These are phyloP conservation scores for Clavelina lepadiformis DNA, from an alignment of 23 tunicate genomes.

Conservation along the genomic window DNA sequence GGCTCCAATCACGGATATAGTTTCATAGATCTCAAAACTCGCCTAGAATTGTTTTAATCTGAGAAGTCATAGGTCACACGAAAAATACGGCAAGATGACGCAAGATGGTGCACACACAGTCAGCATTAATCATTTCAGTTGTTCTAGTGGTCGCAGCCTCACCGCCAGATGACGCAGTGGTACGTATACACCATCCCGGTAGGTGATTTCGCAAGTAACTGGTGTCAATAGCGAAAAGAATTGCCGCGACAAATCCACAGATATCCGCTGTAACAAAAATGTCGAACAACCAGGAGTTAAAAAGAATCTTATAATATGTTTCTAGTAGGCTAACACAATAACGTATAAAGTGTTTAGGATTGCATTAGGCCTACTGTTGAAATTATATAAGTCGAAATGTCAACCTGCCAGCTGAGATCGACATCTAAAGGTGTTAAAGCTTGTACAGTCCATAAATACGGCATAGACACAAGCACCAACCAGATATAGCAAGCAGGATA, in stretches of 20 bases:
- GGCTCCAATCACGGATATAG: too few relatives aligned
- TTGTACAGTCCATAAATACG: constrained; percentile 32
- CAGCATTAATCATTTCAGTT: too few relatives aligned
- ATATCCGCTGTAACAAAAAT: constrained; percentile 20
- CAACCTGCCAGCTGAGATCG: constrained; percentile 18
- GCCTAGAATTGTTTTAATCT: too few relatives aligned
- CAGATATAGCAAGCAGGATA: constrained; percentile 43
- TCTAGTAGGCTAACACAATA: neutral
- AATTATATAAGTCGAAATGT: neutral
- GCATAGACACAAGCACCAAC: constrained; percentile 60
- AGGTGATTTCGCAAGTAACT: constrained; percentile 29
- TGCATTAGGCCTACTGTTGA: too few relatives aligned
- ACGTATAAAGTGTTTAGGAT: neutral
- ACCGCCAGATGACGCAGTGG: constrained; percentile 10
- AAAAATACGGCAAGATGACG: too few relatives aligned
- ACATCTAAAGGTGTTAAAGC: constrained; percentile 4
- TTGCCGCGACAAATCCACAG: constrained; percentile 53
- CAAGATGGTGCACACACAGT: too few relatives aligned
- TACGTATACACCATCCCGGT: constrained; percentile 38
- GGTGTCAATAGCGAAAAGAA: constrained; percentile 58
- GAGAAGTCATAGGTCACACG: too few relatives aligned
- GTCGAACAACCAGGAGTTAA: too few relatives aligned
- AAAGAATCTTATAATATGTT: neutral
- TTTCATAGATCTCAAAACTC: too few relatives aligned
- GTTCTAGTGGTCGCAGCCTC: too few relatives aligned